Evolutionary conservation across 2,113 vertebrate genomes (phyloP).

Genomic region (Dipodomys merriami): DNA sequence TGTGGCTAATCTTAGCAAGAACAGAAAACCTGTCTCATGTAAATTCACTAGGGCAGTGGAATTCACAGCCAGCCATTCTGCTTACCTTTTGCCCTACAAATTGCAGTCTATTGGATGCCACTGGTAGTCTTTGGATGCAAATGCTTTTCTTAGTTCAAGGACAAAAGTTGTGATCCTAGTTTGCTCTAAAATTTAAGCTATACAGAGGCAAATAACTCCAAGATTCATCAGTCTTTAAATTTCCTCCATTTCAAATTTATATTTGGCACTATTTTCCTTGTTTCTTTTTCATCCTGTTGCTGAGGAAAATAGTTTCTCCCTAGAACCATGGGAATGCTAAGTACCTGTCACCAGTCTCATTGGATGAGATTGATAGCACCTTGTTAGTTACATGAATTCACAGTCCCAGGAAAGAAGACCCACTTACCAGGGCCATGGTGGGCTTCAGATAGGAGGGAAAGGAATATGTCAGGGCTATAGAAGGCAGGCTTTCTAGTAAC

Average conservation of each 20-base stretch:
- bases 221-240: not conserved
- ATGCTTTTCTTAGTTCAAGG: not conserved
- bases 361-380: not conserved
- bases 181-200: not conserved
- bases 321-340: not conserved
- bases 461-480: not conserved
- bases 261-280: not conserved
- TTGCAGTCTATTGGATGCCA: not conserved
- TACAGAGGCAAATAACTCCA: not conserved
- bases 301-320: not conserved
- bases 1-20: not conserved
- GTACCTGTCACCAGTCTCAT: not conserved
- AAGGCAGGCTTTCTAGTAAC: not conserved
- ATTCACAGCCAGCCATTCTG: not conserved
- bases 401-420: not conserved
- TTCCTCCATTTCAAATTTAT: not conserved
- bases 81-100: not conserved
- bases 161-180: not conserved
- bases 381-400: not conserved
- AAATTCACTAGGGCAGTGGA: not conserved
- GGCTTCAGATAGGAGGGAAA: not conserved
- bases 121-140: not conserved
- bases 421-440: not conserved
- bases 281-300: not conserved
- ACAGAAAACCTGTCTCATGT: not conserved